Evolutionary conservation across 2,113 vertebrate species (phyloP).

Genomic region (Desmodus rotundus): DNA sequence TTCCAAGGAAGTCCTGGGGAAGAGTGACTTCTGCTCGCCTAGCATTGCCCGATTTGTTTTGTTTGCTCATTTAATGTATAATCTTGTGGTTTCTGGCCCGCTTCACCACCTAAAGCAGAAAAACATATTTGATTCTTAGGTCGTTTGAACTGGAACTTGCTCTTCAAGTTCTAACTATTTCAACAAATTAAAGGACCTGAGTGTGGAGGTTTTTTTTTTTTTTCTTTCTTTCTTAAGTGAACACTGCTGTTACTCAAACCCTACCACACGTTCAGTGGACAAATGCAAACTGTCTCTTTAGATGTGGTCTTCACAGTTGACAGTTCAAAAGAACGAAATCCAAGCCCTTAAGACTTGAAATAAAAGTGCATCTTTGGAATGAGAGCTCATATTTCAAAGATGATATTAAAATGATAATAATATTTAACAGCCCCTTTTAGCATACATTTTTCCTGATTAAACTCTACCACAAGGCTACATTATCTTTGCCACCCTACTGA

Average conservation of each 20-base stretch:
- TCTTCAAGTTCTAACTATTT: constrained; percentile 68
- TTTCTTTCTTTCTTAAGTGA: constrained; percentile 46
- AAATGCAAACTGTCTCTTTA: constrained; percentile 13
- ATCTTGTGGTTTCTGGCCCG: constrained; percentile 61
- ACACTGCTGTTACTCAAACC: constrained; percentile 51
- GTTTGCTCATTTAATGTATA: constrained; percentile 47
- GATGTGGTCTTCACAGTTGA: constrained; percentile 34
- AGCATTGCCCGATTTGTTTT: constrained; percentile 18
- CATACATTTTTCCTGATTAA: constrained; percentile 20
- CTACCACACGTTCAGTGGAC: not conserved
- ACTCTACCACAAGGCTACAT: not conserved
- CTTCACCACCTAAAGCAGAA: constrained; percentile 50
- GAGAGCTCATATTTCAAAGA: constrained; percentile 6
- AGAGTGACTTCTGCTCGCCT: not conserved
- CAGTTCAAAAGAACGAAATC: constrained; percentile 30
- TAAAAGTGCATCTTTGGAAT: not conserved
- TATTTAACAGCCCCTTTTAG: not conserved
- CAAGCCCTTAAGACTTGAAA: constrained; percentile 7
- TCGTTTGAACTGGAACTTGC: constrained; percentile 73
- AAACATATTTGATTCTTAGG: constrained; percentile 42
- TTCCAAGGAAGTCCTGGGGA: not conserved
- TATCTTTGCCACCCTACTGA: constrained; percentile 30
- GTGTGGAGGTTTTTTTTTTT: not conserved
- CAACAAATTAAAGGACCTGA: constrained; percentile 69
- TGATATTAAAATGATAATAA: not conserved